Percentiles rank a stretch among this genome's conserved stretches.
Conservation (phyloP, 2,797 vertebrate genomes). For the Iguana delicatissima region DNA sequence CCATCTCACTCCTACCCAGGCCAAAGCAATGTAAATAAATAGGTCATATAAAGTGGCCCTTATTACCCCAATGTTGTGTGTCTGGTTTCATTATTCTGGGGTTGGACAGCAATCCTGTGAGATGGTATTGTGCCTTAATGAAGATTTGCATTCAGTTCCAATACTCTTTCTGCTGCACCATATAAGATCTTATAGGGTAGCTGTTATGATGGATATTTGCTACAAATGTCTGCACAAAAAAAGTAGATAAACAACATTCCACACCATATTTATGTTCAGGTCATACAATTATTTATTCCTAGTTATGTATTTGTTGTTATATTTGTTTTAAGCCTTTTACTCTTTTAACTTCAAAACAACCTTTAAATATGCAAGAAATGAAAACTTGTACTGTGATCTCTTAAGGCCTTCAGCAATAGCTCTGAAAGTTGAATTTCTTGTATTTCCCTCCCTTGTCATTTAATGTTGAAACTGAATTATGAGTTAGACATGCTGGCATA, state of each 20-base stretch:
- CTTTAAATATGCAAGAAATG: not conserved
- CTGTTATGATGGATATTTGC: not conserved
- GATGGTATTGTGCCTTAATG: not conserved
- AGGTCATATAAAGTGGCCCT: too few species aligned
- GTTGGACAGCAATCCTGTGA: too few species aligned
- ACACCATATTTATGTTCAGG: not conserved
- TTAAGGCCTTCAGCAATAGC: not conserved
- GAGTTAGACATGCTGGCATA: not conserved
- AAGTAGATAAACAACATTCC: not conserved
- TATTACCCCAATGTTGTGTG: too few species aligned
- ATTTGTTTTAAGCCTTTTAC: not conserved
- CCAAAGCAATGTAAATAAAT: too few species aligned
- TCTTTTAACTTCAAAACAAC: not conserved
- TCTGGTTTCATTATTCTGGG: too few species aligned
- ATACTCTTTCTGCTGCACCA: not conserved
- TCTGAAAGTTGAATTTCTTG: not conserved
- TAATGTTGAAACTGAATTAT: conserved; percentile 3
- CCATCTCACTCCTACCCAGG: too few species aligned
- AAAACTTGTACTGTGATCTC: not conserved
- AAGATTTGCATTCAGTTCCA: not conserved
- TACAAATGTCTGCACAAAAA: not conserved
- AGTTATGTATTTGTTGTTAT: not conserved
- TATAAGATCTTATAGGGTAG: not conserved
- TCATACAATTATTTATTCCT: not conserved
- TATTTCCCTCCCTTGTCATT: not conserved